Evolutionary conservation across 2,888 invertebrate species (phyloP), one percentile per base, ranked within the genome.

Genomic region (Subacronicta megacephala): DNA sequence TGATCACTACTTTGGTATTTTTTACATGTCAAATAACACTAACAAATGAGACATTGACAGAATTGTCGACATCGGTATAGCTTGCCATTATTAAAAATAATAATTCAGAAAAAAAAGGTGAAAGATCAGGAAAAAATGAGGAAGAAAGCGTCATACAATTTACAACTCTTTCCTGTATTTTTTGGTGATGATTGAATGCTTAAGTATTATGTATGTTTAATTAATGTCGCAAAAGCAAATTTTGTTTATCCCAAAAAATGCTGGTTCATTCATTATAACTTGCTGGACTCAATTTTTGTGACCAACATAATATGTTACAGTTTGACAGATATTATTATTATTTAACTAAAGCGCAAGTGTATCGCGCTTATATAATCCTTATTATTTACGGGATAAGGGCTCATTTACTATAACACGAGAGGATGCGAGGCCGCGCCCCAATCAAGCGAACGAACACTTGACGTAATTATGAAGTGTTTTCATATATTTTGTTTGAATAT

Each of bases 321-420:
- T 61, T 57, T 51, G 62, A 63, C 56, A 52, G 3, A 29, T 12
- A 44, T 26, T 52, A 23, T 35, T 67, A 33, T 35, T 67, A 33
- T 68, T 38, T 41, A 59, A 53, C 62, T 56, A 62, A 61, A 71
- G 60, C 54, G 55, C 63, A 61, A 65, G 53, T 68, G 62, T 75
- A 53, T 36, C 42, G 51, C 63, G 58, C 64, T 58, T 52, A 53
- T 69, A 49, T 75, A 69, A 57, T 62, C 63, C 64, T 66, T 75
- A 73, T 69, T 55, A 23, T 65, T 45, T 62, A 59, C 35, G 73
- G 69, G 60, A 45, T 55, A 69, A 44, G 65, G 75, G 63, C 51
- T 66, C 49, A 50, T 68, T 68, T 70, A 41, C 33, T 69, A 36
- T 26, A 53, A 36, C 33, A 53, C 43, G 72, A 71, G 72, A 58